Evolutionary conservation across 1,140 invertebrate genomes (phyloP), one percentile per base, ranked within the genome.

Genomic region (Trachymyrmex cornetzi): DNA sequence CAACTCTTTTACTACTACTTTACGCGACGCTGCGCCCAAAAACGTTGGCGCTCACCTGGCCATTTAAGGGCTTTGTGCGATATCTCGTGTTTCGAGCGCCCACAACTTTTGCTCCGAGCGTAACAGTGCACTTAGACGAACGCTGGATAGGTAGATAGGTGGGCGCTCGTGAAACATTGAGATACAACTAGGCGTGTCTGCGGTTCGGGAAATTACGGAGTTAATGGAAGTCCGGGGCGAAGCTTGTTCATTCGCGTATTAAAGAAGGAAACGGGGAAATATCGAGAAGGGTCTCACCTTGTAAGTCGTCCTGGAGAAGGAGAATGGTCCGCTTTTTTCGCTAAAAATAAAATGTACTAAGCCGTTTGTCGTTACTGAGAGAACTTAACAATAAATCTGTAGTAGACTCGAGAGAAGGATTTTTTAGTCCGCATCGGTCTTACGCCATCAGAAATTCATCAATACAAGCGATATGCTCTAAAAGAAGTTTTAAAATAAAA

Each of bases 171-270:
- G 69, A 61, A 75, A 74, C 38, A 61, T 44, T 44, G 80, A 74
- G 69, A 50, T 84, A 75, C 69, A 61, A 74, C 55, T 16, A 9
- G 3, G 27, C 27, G 77, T 82, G 89, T 86, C 77, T 85, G 86
- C 44, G 86, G 86, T 88, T 86, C 53, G 12, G 27, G 71, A 90
- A 90, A 90, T 90, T 90, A 89, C 89, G 63, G 89, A 63, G 89
- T 90, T 90, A 90, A 90, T 90, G 89, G 89, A 90, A 88, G 77
- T 64, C 86, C 72, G 86, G 22, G 57, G 80, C 69, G 61, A 71
- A 63, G 75, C 44, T 81, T 24, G 61, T 22, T 57, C 50, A 24
- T 16, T 57, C 27, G 61, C 86, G 72, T 61, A 19, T 24, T 24
- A 74, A 72, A 61, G 63, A 77, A 80, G 57, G 48, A 64, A 63